phyloP scores from a whole-genome alignment of 2,888 invertebrate species.

The Phengaris arion region DNA sequence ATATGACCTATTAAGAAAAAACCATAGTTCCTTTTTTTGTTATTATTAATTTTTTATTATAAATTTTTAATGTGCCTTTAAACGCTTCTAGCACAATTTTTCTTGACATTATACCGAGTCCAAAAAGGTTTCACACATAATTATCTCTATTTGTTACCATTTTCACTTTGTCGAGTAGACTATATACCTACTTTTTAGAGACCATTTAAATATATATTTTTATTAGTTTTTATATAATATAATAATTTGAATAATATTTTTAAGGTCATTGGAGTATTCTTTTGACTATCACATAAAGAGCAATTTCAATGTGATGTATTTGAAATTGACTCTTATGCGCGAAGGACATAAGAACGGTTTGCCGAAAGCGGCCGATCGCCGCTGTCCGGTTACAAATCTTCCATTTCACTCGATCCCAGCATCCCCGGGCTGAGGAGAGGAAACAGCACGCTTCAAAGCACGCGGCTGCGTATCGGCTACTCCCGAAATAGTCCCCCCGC shows the following conservation, averaged over 20 bases:
- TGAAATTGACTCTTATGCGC: slow-evolving; percentile 3
- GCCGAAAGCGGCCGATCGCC: slow-evolving; percentile 43
- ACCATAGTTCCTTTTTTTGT: too few species aligned
- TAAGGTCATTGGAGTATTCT: slow-evolving; percentile 1
- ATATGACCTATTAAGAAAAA: too few species aligned
- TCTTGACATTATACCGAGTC: too few species aligned
- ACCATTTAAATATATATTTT: too few species aligned
- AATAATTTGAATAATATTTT: slow-evolving; percentile 1
- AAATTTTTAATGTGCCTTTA: too few species aligned
- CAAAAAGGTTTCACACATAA: too few species aligned
- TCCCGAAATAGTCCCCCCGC: slow-evolving; percentile 77
- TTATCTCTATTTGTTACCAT: too few species aligned
- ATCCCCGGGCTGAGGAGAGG: slow-evolving; percentile 71
- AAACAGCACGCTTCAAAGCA: slow-evolving; percentile 78
- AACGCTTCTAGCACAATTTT: too few species aligned
- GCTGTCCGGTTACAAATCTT: slow-evolving; percentile 72
- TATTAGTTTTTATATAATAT: too few species aligned
- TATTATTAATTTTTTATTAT: too few species aligned
- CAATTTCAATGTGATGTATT: not conserved
- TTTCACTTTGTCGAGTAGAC: too few species aligned
- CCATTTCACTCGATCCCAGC: slow-evolving; percentile 77
- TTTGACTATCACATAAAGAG: slow-evolving; percentile 3
- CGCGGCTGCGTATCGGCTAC: slow-evolving; percentile 79
- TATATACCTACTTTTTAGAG: too few species aligned
- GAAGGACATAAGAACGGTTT: slow-evolving; percentile 33